Base-by-base conservation (phyloP, 1,140 invertebrate genomes). In the Nixonia krombeini region DNA sequence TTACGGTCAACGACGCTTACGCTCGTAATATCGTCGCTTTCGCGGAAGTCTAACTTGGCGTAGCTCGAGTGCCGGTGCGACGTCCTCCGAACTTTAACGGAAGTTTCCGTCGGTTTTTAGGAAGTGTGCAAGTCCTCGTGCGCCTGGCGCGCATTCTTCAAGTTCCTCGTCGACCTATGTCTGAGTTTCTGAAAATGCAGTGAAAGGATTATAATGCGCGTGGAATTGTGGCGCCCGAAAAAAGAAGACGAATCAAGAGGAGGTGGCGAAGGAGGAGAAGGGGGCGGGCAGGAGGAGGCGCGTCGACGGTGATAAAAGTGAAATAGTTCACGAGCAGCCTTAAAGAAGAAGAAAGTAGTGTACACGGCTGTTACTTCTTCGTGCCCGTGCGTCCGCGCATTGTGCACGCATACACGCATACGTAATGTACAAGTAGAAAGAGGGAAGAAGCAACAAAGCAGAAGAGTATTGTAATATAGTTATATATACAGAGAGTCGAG, bases 121-220 rank as follows among this genome's bases (percentile, higher is more conserved):
- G 45, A 9, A 28, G 13, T 26, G 7, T n/a, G 23, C 15, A 37
- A 16, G 15, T 37, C 35, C 35, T 37, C n/a, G n/a, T n/a, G n/a
- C n/a, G n/a, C n/a, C n/a, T n/a, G n/a, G n/a, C 35, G 35, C 15
- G 35, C 17, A 16, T 15, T 37, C 17, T 3, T 37, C 12, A 16
- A 37, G 35, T 37, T 37, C 15, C 35, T n/a, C 4, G 15, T 2
- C 7, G 4, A 5, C 35, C 4, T 13, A 21, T n/a, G 16, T 31
- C 8, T 31, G 8, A 9, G 25, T 9, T 12, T 31, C 17, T 4
- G 2, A 9, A 8, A 7, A 40, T 18, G 9, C 51, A 31, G 57
- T 70, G 61, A 56, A 56, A 64, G 41, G 38, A 51, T 70, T 70
- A 64, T 70, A 64, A 70, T 64, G 67, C 52, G 67, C 37, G 55